phyloP scores from a whole-genome alignment of 2,888 invertebrate genomes.

The Calameuta filiformis region DNA sequence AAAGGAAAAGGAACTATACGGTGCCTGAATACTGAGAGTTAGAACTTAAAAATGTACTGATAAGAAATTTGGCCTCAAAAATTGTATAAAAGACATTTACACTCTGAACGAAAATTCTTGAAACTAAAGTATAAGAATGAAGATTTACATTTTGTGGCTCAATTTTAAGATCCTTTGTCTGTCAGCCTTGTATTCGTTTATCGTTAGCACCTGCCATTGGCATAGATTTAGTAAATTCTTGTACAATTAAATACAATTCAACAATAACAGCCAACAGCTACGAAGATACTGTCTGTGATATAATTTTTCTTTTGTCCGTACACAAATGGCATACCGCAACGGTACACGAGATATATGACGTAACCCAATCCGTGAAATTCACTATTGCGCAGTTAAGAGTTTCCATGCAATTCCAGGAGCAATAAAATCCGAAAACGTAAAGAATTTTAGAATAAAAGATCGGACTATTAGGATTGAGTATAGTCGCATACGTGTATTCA shows the following conservation, averaged over 20 bases:
- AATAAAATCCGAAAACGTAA: neutral
- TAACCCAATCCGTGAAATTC: neutral
- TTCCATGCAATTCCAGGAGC: neutral
- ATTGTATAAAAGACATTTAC: neutral
- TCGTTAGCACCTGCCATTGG: neutral
- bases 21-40: neutral
- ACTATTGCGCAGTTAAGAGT: neutral
- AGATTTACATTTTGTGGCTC: neutral
- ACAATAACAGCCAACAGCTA: neutral
- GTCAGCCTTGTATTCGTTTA: neutral
- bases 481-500: neutral
- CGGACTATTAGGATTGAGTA: neutral
- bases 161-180: neutral
- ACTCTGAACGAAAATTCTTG: neutral
- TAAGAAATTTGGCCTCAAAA: neutral
- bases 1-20: neutral
- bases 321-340: neutral
- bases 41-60: neutral
- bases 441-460: neutral
- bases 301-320: neutral
- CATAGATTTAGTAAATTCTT: neutral
- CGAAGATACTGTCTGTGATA: neutral
- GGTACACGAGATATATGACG: neutral
- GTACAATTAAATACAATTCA: neutral
- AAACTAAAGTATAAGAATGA: neutral